Percentiles rank a stretch among this genome's conserved stretches.
phyloP scores from a whole-genome alignment of 2,113 vertebrate species.

The Hymenochirus boettgeri region DNA sequence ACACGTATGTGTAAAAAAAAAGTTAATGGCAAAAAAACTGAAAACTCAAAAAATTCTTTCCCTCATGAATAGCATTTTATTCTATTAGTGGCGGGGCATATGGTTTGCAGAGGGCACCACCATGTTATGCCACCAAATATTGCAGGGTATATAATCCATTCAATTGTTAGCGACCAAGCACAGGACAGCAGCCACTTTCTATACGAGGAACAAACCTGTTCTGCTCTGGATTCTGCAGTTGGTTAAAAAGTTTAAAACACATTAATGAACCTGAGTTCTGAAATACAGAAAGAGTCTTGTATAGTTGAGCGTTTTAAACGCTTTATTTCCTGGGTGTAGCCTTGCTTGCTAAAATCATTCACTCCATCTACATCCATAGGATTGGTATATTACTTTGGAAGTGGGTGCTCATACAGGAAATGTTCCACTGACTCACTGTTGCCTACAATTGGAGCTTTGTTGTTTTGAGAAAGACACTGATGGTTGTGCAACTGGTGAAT shows the following conservation, averaged over 20 bases:
- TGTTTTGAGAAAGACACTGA: conserved; percentile 45
- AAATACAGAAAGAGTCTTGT: conserved; percentile 59
- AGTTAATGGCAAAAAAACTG: no score
- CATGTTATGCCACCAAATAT: conserved; percentile 62
- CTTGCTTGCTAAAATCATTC: conserved; percentile 66
- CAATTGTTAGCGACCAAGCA: conserved; percentile 71
- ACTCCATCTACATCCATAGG: conserved; percentile 81
- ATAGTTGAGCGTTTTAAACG: conserved; percentile 79
- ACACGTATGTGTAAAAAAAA: no score
- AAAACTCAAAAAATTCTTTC: no score
- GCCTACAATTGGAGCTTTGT: conserved; percentile 43
- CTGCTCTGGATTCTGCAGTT: conserved; percentile 74
- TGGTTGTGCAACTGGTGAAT: conserved; percentile 74
- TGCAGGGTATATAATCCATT: conserved; percentile 59
- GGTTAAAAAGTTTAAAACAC: conserved; percentile 68
- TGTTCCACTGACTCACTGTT: conserved; percentile 52
- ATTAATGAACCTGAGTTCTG: conserved; percentile 77
- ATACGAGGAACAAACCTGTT: conserved; percentile 81
- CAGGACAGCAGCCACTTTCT: conserved; percentile 85
- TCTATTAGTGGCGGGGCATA: conserved; percentile 46
- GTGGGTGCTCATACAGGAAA: conserved; percentile 48
- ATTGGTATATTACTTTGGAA: conserved; percentile 53
- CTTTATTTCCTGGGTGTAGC: conserved; percentile 82
- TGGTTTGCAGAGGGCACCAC: conserved; percentile 47
- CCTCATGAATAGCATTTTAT: no score